phyloP scores from a whole-genome alignment of 1,140 invertebrate species.

The Oryctes rhinoceros region DNA sequence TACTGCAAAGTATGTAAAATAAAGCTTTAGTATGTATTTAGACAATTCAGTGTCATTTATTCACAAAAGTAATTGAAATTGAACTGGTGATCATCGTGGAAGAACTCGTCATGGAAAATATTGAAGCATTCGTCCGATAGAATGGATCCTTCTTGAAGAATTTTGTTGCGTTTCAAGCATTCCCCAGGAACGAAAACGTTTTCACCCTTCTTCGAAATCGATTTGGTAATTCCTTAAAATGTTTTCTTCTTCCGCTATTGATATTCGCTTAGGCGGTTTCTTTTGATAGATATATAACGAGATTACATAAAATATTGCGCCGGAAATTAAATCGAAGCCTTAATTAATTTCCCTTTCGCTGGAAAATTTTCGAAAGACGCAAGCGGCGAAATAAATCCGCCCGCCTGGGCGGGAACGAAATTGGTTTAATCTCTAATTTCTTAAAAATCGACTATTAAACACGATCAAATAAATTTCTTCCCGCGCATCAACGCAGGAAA shows the following conservation, averaged over 20 bases:
- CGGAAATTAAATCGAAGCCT: neutral
- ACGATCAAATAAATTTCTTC: neutral
- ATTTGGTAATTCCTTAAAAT: neutral
- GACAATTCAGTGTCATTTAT: no score
- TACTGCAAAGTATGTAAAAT: no score
- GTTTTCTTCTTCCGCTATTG: neutral
- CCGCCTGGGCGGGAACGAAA: neutral
- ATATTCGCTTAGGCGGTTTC: neutral
- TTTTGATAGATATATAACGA: slow-evolving; percentile 4
- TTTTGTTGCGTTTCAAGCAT: no score
- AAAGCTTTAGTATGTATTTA: no score
- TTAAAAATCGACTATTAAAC: neutral
- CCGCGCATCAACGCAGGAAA: no score
- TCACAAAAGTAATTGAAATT: no score
- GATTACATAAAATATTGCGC: slow-evolving; percentile 11
- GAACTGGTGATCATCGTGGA: no score
- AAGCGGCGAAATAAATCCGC: neutral
- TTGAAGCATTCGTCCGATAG: no score
- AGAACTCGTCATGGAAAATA: no score
- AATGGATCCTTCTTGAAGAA: no score
- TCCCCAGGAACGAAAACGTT: no score
- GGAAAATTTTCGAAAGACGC: neutral
- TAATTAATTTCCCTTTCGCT: neutral
- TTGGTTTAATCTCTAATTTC: neutral
- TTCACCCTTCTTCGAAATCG: neutral